These are phyloP conservation scores for Brachyopa scutellaris DNA, from an alignment of 2,888 invertebrate genomes.

Conservation along the genomic window DNA sequence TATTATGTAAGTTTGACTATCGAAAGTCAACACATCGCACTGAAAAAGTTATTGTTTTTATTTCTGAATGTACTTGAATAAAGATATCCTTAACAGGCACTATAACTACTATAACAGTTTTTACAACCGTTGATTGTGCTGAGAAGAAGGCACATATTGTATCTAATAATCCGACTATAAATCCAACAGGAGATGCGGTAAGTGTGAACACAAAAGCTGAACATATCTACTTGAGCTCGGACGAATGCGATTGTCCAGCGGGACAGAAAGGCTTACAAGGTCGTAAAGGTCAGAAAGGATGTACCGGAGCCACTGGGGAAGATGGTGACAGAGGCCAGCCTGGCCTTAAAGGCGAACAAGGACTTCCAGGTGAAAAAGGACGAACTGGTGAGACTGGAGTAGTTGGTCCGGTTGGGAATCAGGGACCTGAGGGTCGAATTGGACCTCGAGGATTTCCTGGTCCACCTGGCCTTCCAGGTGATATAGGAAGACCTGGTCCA, in stretches of 20 bases:
- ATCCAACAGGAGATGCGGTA: too few species aligned
- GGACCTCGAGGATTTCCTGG: not conserved
- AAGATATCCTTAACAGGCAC: slow-evolving; percentile 6
- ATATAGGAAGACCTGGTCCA: not conserved
- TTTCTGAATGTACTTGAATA: not conserved
- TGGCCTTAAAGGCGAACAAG: slow-evolving; percentile 83
- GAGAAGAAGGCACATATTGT: not conserved
- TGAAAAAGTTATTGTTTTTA: not conserved
- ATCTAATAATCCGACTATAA: not conserved
- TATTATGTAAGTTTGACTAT: slow-evolving; percentile 25
- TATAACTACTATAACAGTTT: too few species aligned
- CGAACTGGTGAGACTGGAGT: slow-evolving; percentile 85
- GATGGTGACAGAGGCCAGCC: slow-evolving; percentile 82
- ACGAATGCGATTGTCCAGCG: slow-evolving; percentile 33
- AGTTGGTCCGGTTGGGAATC: slow-evolving; percentile 80
- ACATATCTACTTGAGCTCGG: not conserved
- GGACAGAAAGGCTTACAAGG: slow-evolving; percentile 28
- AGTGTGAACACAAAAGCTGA: not conserved
- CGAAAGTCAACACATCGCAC: not conserved
- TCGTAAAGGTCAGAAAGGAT: slow-evolving; percentile 15
- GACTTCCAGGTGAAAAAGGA: slow-evolving; percentile 75
- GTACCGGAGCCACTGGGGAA: slow-evolving; percentile 10
- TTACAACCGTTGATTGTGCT: not conserved
- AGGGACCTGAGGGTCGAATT: not conserved
- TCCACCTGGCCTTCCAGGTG: not conserved